phyloP scores from a whole-genome alignment of 2,888 invertebrate species.

The Aphidius colemani region DNA sequence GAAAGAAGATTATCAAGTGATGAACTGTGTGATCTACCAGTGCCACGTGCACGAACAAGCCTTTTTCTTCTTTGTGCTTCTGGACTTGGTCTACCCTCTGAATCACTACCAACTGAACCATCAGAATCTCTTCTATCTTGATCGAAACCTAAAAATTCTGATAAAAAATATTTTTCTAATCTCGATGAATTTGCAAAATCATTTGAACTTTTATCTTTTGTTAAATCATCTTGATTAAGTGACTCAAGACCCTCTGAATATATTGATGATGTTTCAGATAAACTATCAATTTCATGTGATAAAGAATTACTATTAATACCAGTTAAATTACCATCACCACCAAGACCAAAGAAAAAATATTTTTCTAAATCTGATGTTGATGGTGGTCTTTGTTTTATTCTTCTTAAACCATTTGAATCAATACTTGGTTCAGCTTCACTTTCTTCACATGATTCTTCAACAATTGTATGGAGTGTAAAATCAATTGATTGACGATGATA shows the following conservation, averaged over 20 bases:
- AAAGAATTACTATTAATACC: slow-evolving; percentile 5
- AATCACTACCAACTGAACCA: slow-evolving; percentile 89
- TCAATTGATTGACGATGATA: slow-evolving; percentile 84
- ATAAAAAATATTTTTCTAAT: slow-evolving; percentile 86
- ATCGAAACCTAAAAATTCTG: slow-evolving; percentile 82
- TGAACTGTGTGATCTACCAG: slow-evolving; percentile 81
- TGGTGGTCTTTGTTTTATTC: slow-evolving; percentile 69
- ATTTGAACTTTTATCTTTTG: slow-evolving; percentile 64
- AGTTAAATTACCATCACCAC: slow-evolving; percentile 62
- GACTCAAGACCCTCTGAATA: slow-evolving; percentile 84
- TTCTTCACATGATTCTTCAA: slow-evolving; percentile 94
- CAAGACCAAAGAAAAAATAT: slow-evolving; percentile 87
- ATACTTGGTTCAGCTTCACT: slow-evolving; percentile 76
- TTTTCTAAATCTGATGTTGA: slow-evolving; percentile 87
- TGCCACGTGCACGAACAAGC: slow-evolving; percentile 79
- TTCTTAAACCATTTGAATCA: slow-evolving; percentile 58
- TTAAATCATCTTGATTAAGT: slow-evolving; percentile 64
- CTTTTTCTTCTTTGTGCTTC: slow-evolving; percentile 79
- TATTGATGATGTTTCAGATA: slow-evolving; percentile 84
- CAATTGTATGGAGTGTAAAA: slow-evolving; percentile 89
- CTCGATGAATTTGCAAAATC: slow-evolving; percentile 71
- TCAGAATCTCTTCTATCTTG: slow-evolving; percentile 78
- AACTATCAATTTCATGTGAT: slow-evolving; percentile 60
- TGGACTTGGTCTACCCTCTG: slow-evolving; percentile 86
- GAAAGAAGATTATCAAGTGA: slow-evolving; percentile 79